Evolutionary conservation across 2,888 invertebrate genomes (phyloP).

Genomic region (Dione juno): DNA sequence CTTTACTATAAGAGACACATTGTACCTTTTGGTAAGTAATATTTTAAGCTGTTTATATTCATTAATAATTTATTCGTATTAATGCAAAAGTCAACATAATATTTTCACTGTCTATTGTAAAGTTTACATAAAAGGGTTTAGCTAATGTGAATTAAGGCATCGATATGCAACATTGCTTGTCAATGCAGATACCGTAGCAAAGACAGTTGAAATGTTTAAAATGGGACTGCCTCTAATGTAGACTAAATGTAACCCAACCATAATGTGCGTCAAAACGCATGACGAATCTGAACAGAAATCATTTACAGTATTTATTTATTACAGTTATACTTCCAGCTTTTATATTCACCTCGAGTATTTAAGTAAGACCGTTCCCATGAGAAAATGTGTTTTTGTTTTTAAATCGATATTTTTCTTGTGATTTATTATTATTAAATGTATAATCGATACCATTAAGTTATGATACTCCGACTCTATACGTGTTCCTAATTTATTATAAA

Average conservation of each 20-base stretch:
- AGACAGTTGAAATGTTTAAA: neutral
- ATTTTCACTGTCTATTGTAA: too few relatives aligned
- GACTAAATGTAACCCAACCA: neutral
- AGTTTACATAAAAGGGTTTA: too few relatives aligned
- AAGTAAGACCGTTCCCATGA: neutral
- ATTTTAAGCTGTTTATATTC: too few relatives aligned
- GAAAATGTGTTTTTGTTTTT: neutral
- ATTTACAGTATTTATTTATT: neutral
- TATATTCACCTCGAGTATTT: neutral
- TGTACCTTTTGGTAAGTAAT: too few relatives aligned
- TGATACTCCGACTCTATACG: too few relatives aligned
- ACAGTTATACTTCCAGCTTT: neutral
- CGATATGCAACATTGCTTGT: neutral
- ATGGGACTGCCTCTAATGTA: neutral
- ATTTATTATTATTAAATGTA: neutral
- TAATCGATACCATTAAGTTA: neutral
- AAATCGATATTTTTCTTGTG: neutral
- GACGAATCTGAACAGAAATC: too few relatives aligned
- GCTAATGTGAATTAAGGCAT: too few relatives aligned
- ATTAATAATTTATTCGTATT: too few relatives aligned
- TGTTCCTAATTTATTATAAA: too few relatives aligned
- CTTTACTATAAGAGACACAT: too few relatives aligned
- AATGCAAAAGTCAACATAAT: too few relatives aligned
- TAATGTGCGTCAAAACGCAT: too few relatives aligned
- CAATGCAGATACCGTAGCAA: neutral